These are phyloP conservation scores for Chironomus riparius DNA, from an alignment of 2,888 invertebrate species.

Conservation along the genomic window DNA sequence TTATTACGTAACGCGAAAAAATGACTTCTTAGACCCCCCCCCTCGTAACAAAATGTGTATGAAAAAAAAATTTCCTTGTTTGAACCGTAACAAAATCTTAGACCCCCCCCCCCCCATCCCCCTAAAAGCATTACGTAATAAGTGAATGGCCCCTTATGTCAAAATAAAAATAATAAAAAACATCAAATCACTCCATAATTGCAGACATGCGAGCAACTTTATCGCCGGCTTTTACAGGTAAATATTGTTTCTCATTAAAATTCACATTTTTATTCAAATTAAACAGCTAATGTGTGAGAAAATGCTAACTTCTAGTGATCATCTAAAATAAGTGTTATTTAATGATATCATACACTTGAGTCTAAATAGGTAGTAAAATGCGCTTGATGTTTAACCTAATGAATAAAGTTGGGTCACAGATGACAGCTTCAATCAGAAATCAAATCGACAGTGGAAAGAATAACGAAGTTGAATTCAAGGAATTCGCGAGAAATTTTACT, in stretches of 20 bases:
- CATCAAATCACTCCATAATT: too few relatives aligned
- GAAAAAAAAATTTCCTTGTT: too few relatives aligned
- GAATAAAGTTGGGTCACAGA: neutral
- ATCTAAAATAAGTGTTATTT: neutral
- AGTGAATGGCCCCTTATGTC: too few relatives aligned
- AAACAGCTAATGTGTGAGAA: neutral
- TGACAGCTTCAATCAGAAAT: neutral
- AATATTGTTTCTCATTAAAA: neutral
- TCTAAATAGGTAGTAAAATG: conserved; percentile 32
- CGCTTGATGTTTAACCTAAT: conserved; percentile 32
- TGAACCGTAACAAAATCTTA: too few relatives aligned
- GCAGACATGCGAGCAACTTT: conserved; percentile 30
- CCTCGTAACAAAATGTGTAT: too few relatives aligned
- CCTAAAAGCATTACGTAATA: too few relatives aligned
- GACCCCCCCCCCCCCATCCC: too few relatives aligned
- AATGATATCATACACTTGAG: neutral
- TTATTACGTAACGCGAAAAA: too few relatives aligned
- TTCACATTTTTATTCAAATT: too few relatives aligned
- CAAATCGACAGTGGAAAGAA: neutral
- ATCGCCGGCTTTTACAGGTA: conserved; percentile 34
- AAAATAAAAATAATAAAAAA: too few relatives aligned
- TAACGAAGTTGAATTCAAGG: conserved; percentile 37
- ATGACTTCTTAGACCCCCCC: too few relatives aligned
- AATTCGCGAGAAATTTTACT: conserved; percentile 37
- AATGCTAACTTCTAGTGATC: neutral